A percentile compares a stretch with the other conserved stretches of the same genome.
Conservation (phyloP, 2,113 vertebrate species). For the Lepisosteus osseus region DNA sequence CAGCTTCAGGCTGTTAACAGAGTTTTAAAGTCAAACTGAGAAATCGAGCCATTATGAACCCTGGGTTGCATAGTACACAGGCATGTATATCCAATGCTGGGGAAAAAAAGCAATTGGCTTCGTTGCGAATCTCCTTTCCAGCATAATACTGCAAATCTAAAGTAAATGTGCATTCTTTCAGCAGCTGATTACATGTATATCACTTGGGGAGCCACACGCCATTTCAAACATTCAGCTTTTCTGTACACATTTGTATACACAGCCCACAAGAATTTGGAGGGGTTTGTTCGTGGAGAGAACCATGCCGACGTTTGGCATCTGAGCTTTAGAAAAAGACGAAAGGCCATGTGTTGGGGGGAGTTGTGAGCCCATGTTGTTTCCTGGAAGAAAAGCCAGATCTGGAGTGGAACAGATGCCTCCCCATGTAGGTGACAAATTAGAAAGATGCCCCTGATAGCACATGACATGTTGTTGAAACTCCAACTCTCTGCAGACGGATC, state of each 20-base stretch:
- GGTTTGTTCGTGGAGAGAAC: constrained; percentile 17
- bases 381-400: background rate
- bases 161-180: background rate
- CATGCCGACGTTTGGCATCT: background rate
- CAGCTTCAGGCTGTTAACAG: background rate
- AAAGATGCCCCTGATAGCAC: background rate
- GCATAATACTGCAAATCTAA: too few species aligned
- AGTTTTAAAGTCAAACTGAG: background rate
- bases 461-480: constrained; percentile 38
- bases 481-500: constrained; percentile 44
- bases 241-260: background rate
- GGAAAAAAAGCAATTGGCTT: too few species aligned
- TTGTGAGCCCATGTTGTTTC: constrained; percentile 2
- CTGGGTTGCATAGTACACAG: constrained; percentile 15
- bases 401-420: constrained; percentile 1
- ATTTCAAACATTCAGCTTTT: background rate
- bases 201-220: background rate
- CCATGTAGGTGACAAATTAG: background rate
- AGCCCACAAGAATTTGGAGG: background rate
- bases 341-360: background rate
- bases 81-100: background rate
- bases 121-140: too few species aligned
- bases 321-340: background rate
- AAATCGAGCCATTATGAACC: constrained; percentile 5
- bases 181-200: background rate